phyloP scores from a whole-genome alignment of 2,888 invertebrate species.

The Epirrita christyi region DNA sequence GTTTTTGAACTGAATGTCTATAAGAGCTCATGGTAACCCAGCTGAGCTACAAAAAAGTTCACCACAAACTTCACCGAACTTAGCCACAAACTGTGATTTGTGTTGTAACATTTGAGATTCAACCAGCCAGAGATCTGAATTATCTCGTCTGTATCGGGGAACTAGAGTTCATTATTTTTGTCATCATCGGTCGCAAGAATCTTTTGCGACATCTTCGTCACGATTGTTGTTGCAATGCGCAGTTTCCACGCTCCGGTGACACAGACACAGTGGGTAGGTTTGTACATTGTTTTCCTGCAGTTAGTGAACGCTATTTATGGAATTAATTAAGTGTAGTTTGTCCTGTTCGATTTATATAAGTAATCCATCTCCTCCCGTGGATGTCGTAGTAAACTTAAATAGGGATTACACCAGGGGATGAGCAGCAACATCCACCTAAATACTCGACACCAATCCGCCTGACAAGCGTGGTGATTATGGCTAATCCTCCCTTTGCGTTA shows the following conservation, averaged over 20 bases:
- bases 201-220: conserved; percentile 61
- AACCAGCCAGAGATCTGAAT: not conserved
- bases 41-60: too few species aligned
- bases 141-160: not conserved
- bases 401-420: too few species aligned
- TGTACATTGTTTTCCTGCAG: conserved; percentile 40
- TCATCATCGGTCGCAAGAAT: conserved; percentile 66
- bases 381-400: too few species aligned
- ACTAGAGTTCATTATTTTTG: conserved; percentile 58
- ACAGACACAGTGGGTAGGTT: conserved; percentile 51
- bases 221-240: conserved; percentile 64
- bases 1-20: too few species aligned
- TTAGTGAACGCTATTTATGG: conserved; percentile 29
- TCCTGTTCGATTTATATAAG: conserved; percentile 11
- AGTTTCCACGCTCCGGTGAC: conserved; percentile 64
- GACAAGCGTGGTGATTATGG: too few species aligned
- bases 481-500: too few species aligned
- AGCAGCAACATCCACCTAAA: too few species aligned
- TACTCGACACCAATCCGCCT: too few species aligned
- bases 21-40: too few species aligned
- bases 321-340: conserved; percentile 28
- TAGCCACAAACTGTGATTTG: not conserved
- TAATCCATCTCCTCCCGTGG: too few species aligned
- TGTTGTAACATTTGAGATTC: too few species aligned
- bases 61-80: too few species aligned